phyloP scores from a whole-genome alignment of 1,140 invertebrate genomes.

The Drosophila sucinea region DNA sequence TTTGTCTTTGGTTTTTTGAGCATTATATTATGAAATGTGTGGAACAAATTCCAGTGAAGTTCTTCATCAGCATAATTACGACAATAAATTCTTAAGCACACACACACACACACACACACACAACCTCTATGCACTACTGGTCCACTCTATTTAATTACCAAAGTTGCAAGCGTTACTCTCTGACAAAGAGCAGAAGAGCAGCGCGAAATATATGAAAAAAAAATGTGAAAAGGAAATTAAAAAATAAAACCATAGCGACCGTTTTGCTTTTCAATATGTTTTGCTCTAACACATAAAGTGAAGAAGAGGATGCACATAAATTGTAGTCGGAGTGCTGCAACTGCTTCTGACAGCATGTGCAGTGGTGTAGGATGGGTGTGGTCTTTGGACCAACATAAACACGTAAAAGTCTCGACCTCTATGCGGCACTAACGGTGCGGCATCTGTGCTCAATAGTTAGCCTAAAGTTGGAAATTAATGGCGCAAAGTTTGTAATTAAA shows the following conservation, averaged over 20 bases:
- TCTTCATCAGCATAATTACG: not conserved
- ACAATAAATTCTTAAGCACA: constrained; percentile 6
- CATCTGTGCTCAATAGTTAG: constrained; percentile 73
- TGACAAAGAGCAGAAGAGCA: constrained; percentile 65
- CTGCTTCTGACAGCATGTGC: constrained; percentile 49
- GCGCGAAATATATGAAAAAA: constrained; percentile 4
- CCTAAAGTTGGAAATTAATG: constrained; percentile 77
- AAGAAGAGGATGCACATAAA: constrained; percentile 43
- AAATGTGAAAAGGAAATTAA: not conserved
- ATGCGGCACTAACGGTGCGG: constrained; percentile 11
- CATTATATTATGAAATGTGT: not conserved
- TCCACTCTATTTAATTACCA: constrained; percentile 72
- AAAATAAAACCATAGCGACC: not conserved
- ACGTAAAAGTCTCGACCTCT: constrained; percentile 40
- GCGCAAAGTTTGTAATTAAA: constrained; percentile 78
- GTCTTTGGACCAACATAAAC: constrained; percentile 18
- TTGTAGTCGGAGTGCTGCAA: constrained; percentile 36
- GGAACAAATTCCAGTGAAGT: not conserved
- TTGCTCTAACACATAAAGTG: constrained; percentile 60
- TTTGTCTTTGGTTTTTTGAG: not conserved
- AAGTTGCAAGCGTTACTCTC: constrained; percentile 53
- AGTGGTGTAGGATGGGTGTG: not conserved
- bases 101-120: constrained; percentile 12
- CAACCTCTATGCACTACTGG: constrained; percentile 15
- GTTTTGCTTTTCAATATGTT: constrained; percentile 69